Percentiles rank a stretch among this genome's conserved stretches.
Conservation (phyloP, 1,140 invertebrate genomes). For the Drosophila asahinai region DNA sequence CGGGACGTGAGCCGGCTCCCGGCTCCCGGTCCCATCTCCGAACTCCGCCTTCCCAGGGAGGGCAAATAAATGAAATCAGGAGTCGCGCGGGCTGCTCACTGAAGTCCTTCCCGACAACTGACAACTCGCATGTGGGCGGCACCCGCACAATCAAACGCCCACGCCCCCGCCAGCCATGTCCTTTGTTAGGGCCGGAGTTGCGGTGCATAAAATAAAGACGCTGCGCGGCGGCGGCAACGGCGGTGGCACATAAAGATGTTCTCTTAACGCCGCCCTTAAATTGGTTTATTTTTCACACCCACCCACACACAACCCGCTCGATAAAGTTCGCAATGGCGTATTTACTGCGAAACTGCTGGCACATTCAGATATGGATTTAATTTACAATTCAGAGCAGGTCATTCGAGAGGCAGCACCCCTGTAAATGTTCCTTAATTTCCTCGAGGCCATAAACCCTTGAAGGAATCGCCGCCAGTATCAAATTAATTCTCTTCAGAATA, state of each 20-base stretch:
- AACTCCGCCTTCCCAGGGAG: slow-evolving; percentile 4
- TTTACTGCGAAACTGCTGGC: slow-evolving; percentile 29
- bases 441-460: neutral
- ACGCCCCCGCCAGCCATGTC: neutral
- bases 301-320: slow-evolving; percentile 7
- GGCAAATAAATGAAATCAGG: slow-evolving; percentile 59
- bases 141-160: slow-evolving; percentile 42
- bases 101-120: slow-evolving; percentile 7
- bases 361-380: slow-evolving; percentile 34
- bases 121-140: slow-evolving; percentile 34
- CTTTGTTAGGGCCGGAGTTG: slow-evolving; percentile 14
- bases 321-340: slow-evolving; percentile 48
- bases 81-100: slow-evolving; percentile 27
- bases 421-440: neutral
- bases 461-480: slow-evolving; percentile 1
- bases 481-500: slow-evolving; percentile 1
- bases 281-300: slow-evolving; percentile 40
- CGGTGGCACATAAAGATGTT: slow-evolving; percentile 40
- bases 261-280: slow-evolving; percentile 13
- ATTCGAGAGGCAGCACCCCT: slow-evolving; percentile 8
- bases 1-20: neutral
- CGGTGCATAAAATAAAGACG: slow-evolving; percentile 51
- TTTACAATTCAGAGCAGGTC: slow-evolving; percentile 47
- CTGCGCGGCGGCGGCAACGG: slow-evolving; percentile 7
- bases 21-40: neutral